A percentile compares a stretch with the other conserved stretches of the same genome.
Conservation (phyloP, 2,888 invertebrate genomes). For the Tipula helvola region DNA sequence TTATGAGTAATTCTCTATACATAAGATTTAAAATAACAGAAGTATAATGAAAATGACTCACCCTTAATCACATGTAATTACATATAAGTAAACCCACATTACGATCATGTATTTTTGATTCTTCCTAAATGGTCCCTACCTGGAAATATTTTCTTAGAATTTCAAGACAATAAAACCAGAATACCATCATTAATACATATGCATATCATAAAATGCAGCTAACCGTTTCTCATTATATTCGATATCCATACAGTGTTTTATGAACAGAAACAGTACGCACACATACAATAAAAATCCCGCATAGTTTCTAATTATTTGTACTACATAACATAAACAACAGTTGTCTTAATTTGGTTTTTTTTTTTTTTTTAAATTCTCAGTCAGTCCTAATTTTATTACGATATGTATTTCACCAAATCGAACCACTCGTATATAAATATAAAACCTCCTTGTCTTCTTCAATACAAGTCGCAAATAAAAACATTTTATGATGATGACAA, state of each 20-base stretch:
- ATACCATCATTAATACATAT: no score
- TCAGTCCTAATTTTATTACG: not conserved
- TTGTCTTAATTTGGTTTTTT: not conserved
- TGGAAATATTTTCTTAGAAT: not conserved
- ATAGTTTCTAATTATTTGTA: not conserved
- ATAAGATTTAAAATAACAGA: no score
- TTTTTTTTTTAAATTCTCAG: not conserved
- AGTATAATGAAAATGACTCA: no score
- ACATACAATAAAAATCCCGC: not conserved
- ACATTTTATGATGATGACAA: not conserved
- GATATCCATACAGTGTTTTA: not conserved
- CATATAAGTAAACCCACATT: no score
- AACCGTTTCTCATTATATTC: not conserved
- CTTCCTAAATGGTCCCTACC: not conserved
- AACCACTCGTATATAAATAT: not conserved
- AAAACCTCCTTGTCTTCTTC: not conserved
- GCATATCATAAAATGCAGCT: not conserved
- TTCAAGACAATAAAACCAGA: no score
- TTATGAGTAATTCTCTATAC: no score
- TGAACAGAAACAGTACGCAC: not conserved
- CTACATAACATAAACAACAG: not conserved
- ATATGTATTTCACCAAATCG: not conserved
- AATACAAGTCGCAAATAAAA: not conserved
- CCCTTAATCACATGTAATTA: no score
- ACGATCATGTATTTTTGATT: no score